Conservation (phyloP, 2,888 invertebrate genomes). For the Brachylomia viminalis region DNA sequence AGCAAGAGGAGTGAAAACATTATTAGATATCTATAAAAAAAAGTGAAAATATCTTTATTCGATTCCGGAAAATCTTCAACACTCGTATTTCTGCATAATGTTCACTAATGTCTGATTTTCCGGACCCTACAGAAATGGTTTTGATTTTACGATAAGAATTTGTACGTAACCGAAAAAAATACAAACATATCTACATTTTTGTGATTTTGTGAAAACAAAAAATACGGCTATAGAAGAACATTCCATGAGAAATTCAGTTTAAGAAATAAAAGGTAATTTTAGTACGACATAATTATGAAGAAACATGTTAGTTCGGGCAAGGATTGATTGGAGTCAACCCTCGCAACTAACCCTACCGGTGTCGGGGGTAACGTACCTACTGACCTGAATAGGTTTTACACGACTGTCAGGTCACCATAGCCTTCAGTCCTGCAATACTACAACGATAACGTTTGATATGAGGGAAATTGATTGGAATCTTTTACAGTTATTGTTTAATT, state of each 20-base stretch:
- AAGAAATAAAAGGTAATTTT: slow-evolving; percentile 40
- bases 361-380: slow-evolving; percentile 59
- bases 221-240: not conserved
- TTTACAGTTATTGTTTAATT: not conserved
- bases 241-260: not conserved
- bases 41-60: slow-evolving; percentile 14
- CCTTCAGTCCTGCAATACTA: slow-evolving; percentile 5
- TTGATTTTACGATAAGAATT: slow-evolving; percentile 33
- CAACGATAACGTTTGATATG: slow-evolving; percentile 15
- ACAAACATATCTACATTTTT: not conserved
- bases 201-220: slow-evolving; percentile 3
- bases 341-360: slow-evolving; percentile 45
- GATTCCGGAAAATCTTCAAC: slow-evolving; percentile 16
- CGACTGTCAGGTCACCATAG: slow-evolving; percentile 31
- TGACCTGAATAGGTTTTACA: slow-evolving; percentile 70
- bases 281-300: slow-evolving; percentile 20
- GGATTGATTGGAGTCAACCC: slow-evolving; percentile 61
- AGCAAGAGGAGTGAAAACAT: too few species aligned
- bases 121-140: slow-evolving; percentile 21
- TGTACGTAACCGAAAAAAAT: slow-evolving; percentile 8
- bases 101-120: slow-evolving; percentile 33
- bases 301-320: slow-evolving; percentile 37
- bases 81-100: slow-evolving; percentile 36
- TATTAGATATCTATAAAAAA: not conserved
- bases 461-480: not conserved